phyloP scores from a whole-genome alignment of 2,888 invertebrate genomes.

The Stenoptilia bipunctidactyla region DNA sequence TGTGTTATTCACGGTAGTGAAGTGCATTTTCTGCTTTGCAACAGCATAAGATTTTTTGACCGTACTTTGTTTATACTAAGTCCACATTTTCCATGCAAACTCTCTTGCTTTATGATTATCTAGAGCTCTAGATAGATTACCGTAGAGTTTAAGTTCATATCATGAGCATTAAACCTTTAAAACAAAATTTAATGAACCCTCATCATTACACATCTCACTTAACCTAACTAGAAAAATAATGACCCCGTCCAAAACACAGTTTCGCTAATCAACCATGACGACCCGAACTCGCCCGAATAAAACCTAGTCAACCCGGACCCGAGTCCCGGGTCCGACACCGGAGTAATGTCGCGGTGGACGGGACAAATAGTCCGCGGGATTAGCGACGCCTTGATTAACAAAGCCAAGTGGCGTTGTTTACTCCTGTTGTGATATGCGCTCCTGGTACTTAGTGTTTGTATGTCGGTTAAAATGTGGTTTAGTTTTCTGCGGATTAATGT shows the following conservation, averaged over 20 bases:
- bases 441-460: conserved; percentile 21
- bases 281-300: conserved; percentile 22
- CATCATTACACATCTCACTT: no score
- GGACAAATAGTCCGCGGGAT: conserved; percentile 52
- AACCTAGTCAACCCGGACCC: conserved; percentile 31
- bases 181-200: no score
- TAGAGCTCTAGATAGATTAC: no score
- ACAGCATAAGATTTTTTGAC: no score
- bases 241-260: conserved; percentile 5
- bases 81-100: no score
- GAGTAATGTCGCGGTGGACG: conserved; percentile 57
- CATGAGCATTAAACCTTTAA: no score
- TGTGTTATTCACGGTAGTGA: no score
- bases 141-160: no score
- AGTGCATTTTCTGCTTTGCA: no score
- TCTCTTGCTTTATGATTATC: no score
- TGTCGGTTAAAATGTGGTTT: neutral
- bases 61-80: no score
- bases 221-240: conserved; percentile 5
- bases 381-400: conserved; percentile 36
- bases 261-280: conserved; percentile 28
- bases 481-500: no score
- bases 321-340: conserved; percentile 34
- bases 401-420: conserved; percentile 39
- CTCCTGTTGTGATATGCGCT: conserved; percentile 29